These are phyloP conservation scores for Choloepus didactylus DNA, from an alignment of 2,797 vertebrate species.

Conservation along the genomic window DNA sequence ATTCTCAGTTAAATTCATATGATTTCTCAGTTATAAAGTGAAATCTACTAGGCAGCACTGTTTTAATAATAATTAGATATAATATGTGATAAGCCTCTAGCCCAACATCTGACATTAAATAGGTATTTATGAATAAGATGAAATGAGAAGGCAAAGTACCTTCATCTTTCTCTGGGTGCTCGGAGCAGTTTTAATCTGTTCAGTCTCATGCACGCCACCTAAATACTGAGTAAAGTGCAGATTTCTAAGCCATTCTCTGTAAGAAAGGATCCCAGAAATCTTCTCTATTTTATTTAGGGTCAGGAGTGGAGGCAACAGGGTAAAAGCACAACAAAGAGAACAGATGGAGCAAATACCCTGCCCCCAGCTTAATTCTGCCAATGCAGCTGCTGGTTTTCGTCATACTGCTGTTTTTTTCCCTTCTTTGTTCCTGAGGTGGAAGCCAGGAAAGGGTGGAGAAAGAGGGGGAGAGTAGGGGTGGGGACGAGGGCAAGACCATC, in stretches of 20 bases:
- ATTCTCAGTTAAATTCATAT: neutral
- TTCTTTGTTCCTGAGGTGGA: conserved; percentile 88
- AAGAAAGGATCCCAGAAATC: conserved; percentile 73
- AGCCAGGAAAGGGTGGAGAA: conserved; percentile 80
- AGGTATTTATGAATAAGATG: conserved; percentile 45
- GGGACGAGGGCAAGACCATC: conserved; percentile 57
- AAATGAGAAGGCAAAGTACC: conserved; percentile 28
- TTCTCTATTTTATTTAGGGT: conserved; percentile 53
- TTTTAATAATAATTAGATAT: conserved; percentile 51
- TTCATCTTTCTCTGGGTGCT: conserved; percentile 45
- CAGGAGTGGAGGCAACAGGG: conserved; percentile 38
- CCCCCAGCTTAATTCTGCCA: conserved; percentile 75
- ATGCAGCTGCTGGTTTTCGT: conserved; percentile 81
- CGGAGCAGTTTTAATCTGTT: conserved; percentile 64
- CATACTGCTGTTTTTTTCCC: conserved; percentile 82
- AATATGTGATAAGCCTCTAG: neutral
- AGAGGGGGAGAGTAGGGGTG: conserved; percentile 3
- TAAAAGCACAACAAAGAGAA: conserved; percentile 75
- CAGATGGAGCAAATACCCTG: conserved; percentile 81
- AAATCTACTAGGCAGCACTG: neutral
- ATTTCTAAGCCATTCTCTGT: conserved; percentile 52
- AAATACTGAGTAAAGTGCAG: conserved; percentile 61
- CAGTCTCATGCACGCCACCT: conserved; percentile 49
- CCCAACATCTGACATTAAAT: conserved; percentile 16
- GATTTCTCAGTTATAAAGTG: conserved; percentile 49